Base-by-base conservation (phyloP, 2,888 invertebrate genomes). In the Conistra vaccinii region DNA sequence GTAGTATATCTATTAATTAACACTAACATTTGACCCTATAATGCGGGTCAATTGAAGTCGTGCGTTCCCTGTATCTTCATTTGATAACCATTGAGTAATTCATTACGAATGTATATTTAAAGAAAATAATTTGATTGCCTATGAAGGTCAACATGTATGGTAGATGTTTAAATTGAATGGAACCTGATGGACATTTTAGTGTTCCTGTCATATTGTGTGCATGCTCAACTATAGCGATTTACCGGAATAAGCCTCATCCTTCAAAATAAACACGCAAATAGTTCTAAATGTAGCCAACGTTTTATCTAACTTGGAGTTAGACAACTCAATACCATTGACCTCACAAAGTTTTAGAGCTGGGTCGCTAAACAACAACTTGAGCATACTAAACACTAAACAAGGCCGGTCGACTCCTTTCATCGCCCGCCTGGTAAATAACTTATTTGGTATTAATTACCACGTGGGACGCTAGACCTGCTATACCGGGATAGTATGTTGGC, bases 371-470 rank as follows among this genome's bases (percentile, higher is more conserved):
- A 72, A 79, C 74, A 70, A 70, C 63, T 75, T 73, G 1, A 23
- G 69, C 60, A 69, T 76, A 66, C 58, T 75, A 72, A 80, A 74
- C 74, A 65, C 71, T 61, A 48, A 69, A 76, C 80, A 81, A 85
- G 81, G 84, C 78, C 61, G 61, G 57, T 69, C 45, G 60, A 73
- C 76, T 76, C 80, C 87, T 85, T 85, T 85, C 85, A 81, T 87
- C 73, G 69, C 2, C 71, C 69, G 76, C 73, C 68, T 73, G 51
- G 63, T 84, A 87, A 84, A 85, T 83, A 48, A 78, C 88, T 76
- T 90, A 89, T 92, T 90, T 91, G 91, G 92, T 83, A 86, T 92
- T 93, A 92, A 94, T 94, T 92, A 89, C 78, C 51, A 90, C 90
- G 95, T 95, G 92, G 95, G 95, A 90, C 91, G 90, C 80, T 78